Evolutionary conservation across 2,888 invertebrate species (phyloP).

Genomic region (Lycocerus yunnanus): DNA sequence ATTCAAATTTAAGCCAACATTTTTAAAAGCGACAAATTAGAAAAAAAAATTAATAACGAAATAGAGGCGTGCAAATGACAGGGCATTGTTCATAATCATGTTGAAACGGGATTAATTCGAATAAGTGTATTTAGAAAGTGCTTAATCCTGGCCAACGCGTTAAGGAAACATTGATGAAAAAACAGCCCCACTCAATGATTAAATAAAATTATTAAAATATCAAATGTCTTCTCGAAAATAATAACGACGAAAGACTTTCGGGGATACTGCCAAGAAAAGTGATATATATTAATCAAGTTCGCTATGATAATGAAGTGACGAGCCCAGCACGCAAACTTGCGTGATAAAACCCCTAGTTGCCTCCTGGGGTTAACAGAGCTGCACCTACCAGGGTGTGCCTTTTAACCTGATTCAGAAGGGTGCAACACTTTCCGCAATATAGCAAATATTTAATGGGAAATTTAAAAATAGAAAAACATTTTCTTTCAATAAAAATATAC

Average conservation of each 20-base stretch:
- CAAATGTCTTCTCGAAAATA: background rate
- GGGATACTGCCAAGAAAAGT: slow-evolving; percentile 10
- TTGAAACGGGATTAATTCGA: background rate
- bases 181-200: background rate
- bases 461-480: background rate
- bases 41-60: background rate
- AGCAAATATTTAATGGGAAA: background rate
- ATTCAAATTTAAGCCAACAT: background rate
- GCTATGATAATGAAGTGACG: slow-evolving; percentile 31
- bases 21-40: background rate
- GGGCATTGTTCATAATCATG: background rate
- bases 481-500: background rate
- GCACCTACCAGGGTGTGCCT: slow-evolving; percentile 57
- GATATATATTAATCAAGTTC: slow-evolving; percentile 34
- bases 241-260: background rate
- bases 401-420: slow-evolving; percentile 27
- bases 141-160: background rate
- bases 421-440: slow-evolving; percentile 19
- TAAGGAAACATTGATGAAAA: background rate
- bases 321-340: slow-evolving; percentile 36
- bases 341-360: slow-evolving; percentile 44
- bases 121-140: background rate
- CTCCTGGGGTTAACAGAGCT: slow-evolving; percentile 44
- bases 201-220: background rate
- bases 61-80: background rate